phyloP scores from a whole-genome alignment of 1,140 invertebrate species.

The Grapholita molesta region DNA sequence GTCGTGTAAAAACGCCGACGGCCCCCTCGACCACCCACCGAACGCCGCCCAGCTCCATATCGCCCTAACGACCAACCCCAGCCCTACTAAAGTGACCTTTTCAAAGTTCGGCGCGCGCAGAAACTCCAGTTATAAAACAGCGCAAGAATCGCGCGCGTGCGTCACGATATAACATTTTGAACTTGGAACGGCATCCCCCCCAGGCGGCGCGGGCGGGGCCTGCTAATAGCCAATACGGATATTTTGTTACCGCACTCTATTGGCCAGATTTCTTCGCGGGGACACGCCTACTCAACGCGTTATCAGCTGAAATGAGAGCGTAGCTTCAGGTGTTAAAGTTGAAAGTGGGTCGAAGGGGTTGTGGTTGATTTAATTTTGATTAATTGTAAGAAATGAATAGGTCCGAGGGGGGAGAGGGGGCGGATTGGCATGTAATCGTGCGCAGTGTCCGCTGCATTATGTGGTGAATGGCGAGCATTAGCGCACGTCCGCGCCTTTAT shows the following conservation, averaged over 20 bases:
- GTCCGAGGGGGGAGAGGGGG: constrained; percentile 27
- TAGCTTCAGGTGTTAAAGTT: constrained; percentile 30
- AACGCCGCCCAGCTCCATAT: neutral
- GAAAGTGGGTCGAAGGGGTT: constrained; percentile 26
- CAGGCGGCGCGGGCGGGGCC: constrained; percentile 60
- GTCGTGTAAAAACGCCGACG: constrained; percentile 20
- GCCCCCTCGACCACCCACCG: constrained; percentile 1
- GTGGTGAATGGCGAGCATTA: constrained; percentile 32
- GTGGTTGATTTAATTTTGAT: constrained; percentile 71
- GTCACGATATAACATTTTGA: constrained; percentile 36
- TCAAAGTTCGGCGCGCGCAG: constrained; percentile 24
- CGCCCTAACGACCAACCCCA: constrained; percentile 1
- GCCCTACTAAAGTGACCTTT: constrained; percentile 31
- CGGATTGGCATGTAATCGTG: constrained; percentile 24
- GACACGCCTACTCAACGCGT: constrained; percentile 56
- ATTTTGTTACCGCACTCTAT: constrained; percentile 78
- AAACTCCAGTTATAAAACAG: constrained; percentile 21
- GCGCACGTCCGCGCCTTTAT: constrained; percentile 6
- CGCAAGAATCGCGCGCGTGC: constrained; percentile 21
- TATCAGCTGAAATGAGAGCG: constrained; percentile 35
- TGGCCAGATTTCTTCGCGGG: constrained; percentile 75
- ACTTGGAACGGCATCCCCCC: constrained; percentile 25
- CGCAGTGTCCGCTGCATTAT: constrained; percentile 27
- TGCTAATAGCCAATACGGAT: constrained; percentile 78
- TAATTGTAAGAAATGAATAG: constrained; percentile 73